Percentiles rank a stretch among this genome's conserved stretches.
Evolutionary conservation across 2,797 vertebrate genomes (phyloP).

Genomic region (Tenualosa thibaudeaui): DNA sequence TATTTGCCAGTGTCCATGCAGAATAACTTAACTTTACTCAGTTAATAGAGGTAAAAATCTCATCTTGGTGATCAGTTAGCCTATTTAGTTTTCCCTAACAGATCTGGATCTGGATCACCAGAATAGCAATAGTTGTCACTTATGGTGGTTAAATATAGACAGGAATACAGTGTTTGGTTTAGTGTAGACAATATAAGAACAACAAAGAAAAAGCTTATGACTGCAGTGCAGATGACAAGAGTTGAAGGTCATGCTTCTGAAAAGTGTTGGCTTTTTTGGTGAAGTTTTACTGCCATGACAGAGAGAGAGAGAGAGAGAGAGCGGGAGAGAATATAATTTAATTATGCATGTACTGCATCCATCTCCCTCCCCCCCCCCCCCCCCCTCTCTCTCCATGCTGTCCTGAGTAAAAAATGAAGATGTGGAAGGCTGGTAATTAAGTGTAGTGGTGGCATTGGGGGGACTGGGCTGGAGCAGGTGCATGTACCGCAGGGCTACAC

Average conservation of each 20-base stretch:
- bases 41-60: too few species aligned
- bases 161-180: neutral
- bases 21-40: neutral
- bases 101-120: neutral
- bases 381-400: slow-evolving; percentile 57
- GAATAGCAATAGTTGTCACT: neutral
- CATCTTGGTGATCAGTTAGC: too few species aligned
- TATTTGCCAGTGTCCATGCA: too few species aligned
- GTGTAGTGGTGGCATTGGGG: slow-evolving; percentile 32
- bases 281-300: slow-evolving; percentile 30
- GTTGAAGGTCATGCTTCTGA: slow-evolving; percentile 69
- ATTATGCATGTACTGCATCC: slow-evolving; percentile 60
- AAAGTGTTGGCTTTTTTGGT: slow-evolving; percentile 43
- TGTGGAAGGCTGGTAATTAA: slow-evolving; percentile 51
- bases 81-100: neutral
- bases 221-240: slow-evolving; percentile 79
- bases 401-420: slow-evolving; percentile 60
- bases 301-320: slow-evolving; percentile 4
- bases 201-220: slow-evolving; percentile 69
- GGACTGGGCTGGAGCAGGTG: slow-evolving; percentile 9
- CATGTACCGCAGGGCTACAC: neutral
- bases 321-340: slow-evolving; percentile 40
- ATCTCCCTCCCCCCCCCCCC: neutral
- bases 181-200: neutral
- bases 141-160: neutral